A percentile compares a stretch with the other conserved stretches of the same genome.
Conservation (phyloP, 2,888 invertebrate genomes). For the Phytoseiulus persimilis region DNA sequence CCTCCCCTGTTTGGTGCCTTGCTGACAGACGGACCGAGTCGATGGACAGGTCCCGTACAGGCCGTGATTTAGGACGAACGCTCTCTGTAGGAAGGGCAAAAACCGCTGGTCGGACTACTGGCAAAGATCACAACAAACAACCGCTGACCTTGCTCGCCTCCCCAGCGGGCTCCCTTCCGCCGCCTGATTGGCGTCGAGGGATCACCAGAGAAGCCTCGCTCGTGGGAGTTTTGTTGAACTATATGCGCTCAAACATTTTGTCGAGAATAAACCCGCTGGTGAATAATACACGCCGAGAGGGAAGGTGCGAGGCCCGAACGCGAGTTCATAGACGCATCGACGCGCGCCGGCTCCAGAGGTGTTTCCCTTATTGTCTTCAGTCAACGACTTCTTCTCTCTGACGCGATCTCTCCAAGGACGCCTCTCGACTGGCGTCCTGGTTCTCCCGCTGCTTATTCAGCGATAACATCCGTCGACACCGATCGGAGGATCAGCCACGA, state of each 20-base stretch:
- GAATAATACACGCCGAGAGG: too few species aligned
- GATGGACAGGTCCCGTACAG: neutral
- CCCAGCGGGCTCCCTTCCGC: neutral
- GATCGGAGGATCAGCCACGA: too few species aligned
- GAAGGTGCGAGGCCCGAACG: too few species aligned
- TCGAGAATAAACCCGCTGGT: neutral
- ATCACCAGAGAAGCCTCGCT: neutral
- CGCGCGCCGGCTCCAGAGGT: too few species aligned
- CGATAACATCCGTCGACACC: too few species aligned
- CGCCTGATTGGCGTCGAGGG: neutral
- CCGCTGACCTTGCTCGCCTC: neutral
- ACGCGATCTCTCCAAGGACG: too few species aligned
- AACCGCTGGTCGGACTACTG: neutral
- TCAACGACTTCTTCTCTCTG: too few species aligned
- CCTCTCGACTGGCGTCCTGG: too few species aligned
- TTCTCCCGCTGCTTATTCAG: too few species aligned
- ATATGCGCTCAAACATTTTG: neutral
- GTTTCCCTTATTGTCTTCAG: too few species aligned
- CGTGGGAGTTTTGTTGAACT: neutral
- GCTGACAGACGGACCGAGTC: neutral
- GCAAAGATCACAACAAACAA: neutral
- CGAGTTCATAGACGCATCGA: too few species aligned
- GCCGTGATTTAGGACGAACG: neutral
- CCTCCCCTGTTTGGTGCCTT: neutral
- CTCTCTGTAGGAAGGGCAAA: neutral